These are phyloP conservation scores for Dolomedes plantarius DNA, from an alignment of 2,888 invertebrate species.

Conservation along the genomic window DNA sequence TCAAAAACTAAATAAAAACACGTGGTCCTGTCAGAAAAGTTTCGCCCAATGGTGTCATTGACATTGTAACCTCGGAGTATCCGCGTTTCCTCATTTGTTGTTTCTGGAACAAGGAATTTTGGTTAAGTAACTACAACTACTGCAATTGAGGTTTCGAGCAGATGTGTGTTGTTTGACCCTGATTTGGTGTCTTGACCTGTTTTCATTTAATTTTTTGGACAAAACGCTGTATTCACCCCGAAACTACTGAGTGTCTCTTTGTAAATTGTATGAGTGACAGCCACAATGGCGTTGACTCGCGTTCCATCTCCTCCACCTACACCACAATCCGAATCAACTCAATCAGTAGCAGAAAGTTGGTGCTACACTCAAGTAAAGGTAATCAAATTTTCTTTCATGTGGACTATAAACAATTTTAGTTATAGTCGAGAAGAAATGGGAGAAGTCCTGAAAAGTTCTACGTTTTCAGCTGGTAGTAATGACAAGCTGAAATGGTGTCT, in stretches of 20 bases:
- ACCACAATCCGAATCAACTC: conserved; percentile 85
- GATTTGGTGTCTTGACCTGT: conserved; percentile 41
- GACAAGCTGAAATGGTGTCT: conserved; percentile 99
- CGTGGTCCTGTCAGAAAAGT: conserved; percentile 49
- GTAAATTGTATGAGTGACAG: conserved; percentile 29
- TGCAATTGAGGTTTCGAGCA: conserved; percentile 50
- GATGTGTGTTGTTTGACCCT: conserved; percentile 62
- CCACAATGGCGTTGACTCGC: conserved; percentile 91
- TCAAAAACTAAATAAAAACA: conserved; percentile 42
- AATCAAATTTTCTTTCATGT: conserved; percentile 99
- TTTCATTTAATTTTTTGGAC: conserved; percentile 20
- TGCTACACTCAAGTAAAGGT: conserved; percentile 99
- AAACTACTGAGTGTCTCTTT: neutral
- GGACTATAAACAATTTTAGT: conserved; percentile 99
- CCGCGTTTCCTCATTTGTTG: conserved; percentile 70
- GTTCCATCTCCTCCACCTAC: conserved; percentile 93
- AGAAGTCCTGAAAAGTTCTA: conserved; percentile 99
- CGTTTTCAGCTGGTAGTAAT: conserved; percentile 99
- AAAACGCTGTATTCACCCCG: conserved; percentile 3
- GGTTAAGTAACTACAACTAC: conserved; percentile 65
- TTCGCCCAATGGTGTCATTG: conserved; percentile 70
- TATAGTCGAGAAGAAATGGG: conserved; percentile 99
- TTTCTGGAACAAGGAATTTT: conserved; percentile 70
- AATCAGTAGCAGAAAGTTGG: conserved; percentile 99
- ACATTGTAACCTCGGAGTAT: conserved; percentile 69